Evolutionary conservation across 92 coral and sea anemone genomes (phyloP).

Genomic region (Bergia sp.): DNA sequence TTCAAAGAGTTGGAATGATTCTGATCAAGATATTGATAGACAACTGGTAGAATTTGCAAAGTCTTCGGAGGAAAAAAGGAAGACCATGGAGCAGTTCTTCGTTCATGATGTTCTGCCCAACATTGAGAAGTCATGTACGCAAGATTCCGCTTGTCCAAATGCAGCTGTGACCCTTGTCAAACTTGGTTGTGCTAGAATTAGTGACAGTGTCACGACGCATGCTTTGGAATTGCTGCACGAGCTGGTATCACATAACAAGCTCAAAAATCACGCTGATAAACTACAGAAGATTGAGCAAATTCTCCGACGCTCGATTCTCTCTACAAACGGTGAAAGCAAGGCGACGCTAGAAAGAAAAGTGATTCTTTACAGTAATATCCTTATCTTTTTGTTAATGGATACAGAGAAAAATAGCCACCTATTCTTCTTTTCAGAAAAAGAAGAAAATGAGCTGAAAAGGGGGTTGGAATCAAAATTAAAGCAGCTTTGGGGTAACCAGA

Average conservation of each 20-base stretch:
- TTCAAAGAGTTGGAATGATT: not conserved
- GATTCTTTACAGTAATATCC: not conserved
- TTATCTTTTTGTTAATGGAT: not conserved
- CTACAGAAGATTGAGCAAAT: not conserved
- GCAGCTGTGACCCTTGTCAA: not conserved
- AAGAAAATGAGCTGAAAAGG: not conserved
- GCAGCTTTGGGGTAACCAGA: not conserved
- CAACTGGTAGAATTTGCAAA: not conserved
- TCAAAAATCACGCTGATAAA: conserved; percentile 1
- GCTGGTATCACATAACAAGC: conserved; percentile 9
- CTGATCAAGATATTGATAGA: not conserved
- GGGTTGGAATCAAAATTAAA: not conserved
- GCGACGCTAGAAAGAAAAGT: not conserved
- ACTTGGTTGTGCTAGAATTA: conserved; percentile 19
- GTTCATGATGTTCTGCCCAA: conserved; percentile 19
- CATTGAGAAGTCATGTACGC: not conserved
- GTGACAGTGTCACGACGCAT: not conserved
- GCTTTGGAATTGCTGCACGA: conserved; percentile 1
- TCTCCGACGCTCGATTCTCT: not conserved
- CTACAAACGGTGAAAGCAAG: not conserved
- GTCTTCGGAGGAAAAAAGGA: not conserved
- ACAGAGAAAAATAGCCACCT: not conserved
- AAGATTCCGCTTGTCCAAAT: not conserved
- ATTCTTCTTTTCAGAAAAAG: not conserved
- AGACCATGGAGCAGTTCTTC: not conserved